Evolutionary conservation across 2,113 vertebrate species (phyloP), one percentile per base, ranked within the genome.

Genomic region (Telmatochromis bifrenatus): DNA sequence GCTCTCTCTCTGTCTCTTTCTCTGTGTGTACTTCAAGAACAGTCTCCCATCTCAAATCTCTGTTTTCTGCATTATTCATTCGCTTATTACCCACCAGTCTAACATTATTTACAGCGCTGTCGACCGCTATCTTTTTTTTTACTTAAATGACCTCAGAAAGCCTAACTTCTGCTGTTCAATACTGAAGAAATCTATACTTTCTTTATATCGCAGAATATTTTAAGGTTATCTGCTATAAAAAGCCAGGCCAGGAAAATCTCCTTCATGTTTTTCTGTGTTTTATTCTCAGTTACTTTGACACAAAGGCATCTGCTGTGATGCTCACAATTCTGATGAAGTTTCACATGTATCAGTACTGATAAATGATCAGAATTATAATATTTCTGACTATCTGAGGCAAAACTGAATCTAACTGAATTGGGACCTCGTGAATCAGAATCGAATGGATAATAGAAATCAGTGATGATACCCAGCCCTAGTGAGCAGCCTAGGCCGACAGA

Each of bases 301-400:
- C 53, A 55, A 23, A 23, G 21, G 2, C 53, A 55, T 23, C 53
- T 55, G 53, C 4, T 23, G 21, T 55, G 53, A 55, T 54, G 51
- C 2, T 54, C n/a, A 54, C 9, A 21, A 54, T 54, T 21, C 51
- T 23, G 53, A 55, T 4, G n/a, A 55, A 55, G 53, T 55, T 1
- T 55, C n/a, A 55, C n/a, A 55, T 0, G 53, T 55, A 0, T 55
- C 11, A 55, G 53, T 23, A 9, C 17, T 55, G 53, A 55, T 13
- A 55, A 55, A 55, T 55, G 53, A 55, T 55, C 21, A 55, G 53
- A 55, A 23, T 1, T 55, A 55, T 13, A 55, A 23, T 55, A 7
- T 23, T 55, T 23, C 21, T 55, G 6, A 55, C 53, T 55, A 4
- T 55, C 21, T 55, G 53, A 55, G 53, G 53, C 53, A 7, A 55